phyloP scores from a whole-genome alignment of 2,888 invertebrate genomes.

The Drosophila subquinaria region DNA sequence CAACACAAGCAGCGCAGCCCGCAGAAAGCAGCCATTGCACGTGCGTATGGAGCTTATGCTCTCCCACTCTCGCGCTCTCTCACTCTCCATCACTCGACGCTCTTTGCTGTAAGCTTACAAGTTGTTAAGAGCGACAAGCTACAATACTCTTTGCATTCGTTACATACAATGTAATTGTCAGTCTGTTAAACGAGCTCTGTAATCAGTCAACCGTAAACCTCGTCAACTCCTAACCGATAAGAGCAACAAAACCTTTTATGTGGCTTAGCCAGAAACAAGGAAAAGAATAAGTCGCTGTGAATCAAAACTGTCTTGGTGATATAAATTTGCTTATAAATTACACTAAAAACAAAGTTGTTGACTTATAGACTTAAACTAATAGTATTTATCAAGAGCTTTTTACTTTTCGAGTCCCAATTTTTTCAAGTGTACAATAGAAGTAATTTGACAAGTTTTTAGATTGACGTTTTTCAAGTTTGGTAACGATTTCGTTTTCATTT shows the following conservation, averaged over 20 bases:
- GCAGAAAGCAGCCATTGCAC: conserved; percentile 46
- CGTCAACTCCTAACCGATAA: conserved; percentile 41
- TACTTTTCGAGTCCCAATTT: neutral
- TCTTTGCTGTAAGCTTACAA: conserved; percentile 53
- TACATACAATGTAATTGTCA: conserved; percentile 51
- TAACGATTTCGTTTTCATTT: conserved; percentile 9
- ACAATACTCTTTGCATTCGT: conserved; percentile 8
- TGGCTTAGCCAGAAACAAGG: conserved; percentile 16
- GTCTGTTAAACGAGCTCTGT: conserved; percentile 41
- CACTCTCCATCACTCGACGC: conserved; percentile 18
- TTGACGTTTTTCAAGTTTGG: conserved; percentile 43
- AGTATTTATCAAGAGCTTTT: neutral
- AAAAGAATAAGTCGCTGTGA: conserved; percentile 5
- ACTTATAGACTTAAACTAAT: no score
- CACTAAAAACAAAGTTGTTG: conserved; percentile 12
- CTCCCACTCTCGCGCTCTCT: neutral
- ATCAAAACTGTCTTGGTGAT: conserved; percentile 45
- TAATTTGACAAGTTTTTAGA: conserved; percentile 51
- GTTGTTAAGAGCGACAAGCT: conserved; percentile 28
- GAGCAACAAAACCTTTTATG: conserved; percentile 42
- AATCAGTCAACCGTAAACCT: conserved; percentile 51
- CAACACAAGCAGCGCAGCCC: conserved; percentile 25
- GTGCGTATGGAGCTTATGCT: conserved; percentile 58
- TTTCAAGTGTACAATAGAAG: conserved; percentile 26
- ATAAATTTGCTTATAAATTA: conserved; percentile 36